Base-by-base conservation (phyloP, 2,113 vertebrate species). In the Chaetura pelagica region DNA sequence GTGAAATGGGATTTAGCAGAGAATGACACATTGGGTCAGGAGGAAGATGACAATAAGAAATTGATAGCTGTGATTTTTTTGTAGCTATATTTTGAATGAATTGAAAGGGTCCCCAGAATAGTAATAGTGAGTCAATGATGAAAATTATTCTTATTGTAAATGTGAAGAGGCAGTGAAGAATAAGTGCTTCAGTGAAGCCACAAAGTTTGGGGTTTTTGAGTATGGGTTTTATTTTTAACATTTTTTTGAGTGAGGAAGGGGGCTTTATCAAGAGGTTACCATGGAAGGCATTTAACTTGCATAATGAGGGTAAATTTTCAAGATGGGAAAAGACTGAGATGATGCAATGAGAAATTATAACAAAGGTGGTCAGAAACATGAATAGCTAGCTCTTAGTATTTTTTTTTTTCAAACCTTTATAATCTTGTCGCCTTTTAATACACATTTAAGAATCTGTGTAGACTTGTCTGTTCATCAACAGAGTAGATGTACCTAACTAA, bases 121-220 rank as follows among this genome's bases (percentile, higher is more conserved):
- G 89, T 84, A 81, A 58, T 71, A 91, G 69, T 89, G 80, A 97
- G 80, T 96, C 94, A 95, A 58, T 94, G 76, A 78, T 89, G 86
- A 75, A 78, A 92, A 94, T 94, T 84, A 84, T 57, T 88, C 86
- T 90, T 89, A 57, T 84, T 97, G 89, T 95, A 71, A 89, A 61
- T 93, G 52, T 92, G 75, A 97, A 93, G 80, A 92, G 38, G 64
- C 74, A 92, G 44, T 81, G 73, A 77, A 81, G 76, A 80, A 71
- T 79, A 77, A 89, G 6, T 21, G 30, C 44, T 90, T 57, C 69
- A 87, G 32, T 35, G 61, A 81, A 86, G 29, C 29, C 62, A 64
- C 48, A 78, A 46, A 30, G 59, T n/a, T 44, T 34, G 34, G 52
- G 44, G 27, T 54, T 55, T 55, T 66, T 26, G 6, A n/a, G 21